Evolutionary conservation across 2,888 invertebrate species (phyloP).

Genomic region (Lithophane semibrunnea): DNA sequence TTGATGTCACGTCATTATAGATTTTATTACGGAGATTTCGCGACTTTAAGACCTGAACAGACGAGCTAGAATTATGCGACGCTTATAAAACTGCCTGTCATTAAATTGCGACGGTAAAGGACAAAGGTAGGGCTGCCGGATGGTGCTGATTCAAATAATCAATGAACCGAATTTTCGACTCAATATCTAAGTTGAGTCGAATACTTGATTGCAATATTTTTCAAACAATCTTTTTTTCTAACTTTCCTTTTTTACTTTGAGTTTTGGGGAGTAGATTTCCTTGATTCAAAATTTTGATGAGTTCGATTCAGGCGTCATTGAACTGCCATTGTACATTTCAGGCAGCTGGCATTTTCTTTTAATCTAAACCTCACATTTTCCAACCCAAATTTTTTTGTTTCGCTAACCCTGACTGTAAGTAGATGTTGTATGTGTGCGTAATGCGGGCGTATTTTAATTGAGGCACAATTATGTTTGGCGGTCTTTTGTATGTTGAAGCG

Average conservation of each 20-base stretch:
- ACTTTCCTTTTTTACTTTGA: neutral
- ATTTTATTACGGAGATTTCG: constrained; percentile 71
- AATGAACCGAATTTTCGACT: constrained; percentile 24
- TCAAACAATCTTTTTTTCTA: constrained; percentile 3
- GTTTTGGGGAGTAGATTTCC: constrained; percentile 22
- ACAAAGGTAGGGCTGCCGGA: constrained; percentile 52
- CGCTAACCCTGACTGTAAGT: constrained; percentile 41
- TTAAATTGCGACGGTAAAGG: constrained; percentile 59
- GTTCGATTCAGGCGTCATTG: constrained; percentile 6
- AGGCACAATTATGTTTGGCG: constrained; percentile 72
- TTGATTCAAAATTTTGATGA: constrained; percentile 15
- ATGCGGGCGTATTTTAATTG: constrained; percentile 79
- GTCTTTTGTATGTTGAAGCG: constrained; percentile 69
- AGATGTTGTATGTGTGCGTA: constrained; percentile 60
- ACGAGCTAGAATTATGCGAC: constrained; percentile 66
- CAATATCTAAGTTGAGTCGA: constrained; percentile 12
- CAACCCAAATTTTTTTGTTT: neutral
- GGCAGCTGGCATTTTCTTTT: constrained; percentile 5
- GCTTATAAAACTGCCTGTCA: constrained; percentile 65
- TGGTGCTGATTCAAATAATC: constrained; percentile 34
- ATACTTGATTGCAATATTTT: constrained; percentile 37
- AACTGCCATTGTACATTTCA: constrained; percentile 2
- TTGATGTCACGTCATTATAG: constrained; percentile 71
- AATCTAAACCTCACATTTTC: neutral
- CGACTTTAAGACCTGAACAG: constrained; percentile 63